A percentile compares a stretch with the other conserved stretches of the same genome.
Conservation (phyloP, 2,113 vertebrate species). For the Nipponia nippon region DNA sequence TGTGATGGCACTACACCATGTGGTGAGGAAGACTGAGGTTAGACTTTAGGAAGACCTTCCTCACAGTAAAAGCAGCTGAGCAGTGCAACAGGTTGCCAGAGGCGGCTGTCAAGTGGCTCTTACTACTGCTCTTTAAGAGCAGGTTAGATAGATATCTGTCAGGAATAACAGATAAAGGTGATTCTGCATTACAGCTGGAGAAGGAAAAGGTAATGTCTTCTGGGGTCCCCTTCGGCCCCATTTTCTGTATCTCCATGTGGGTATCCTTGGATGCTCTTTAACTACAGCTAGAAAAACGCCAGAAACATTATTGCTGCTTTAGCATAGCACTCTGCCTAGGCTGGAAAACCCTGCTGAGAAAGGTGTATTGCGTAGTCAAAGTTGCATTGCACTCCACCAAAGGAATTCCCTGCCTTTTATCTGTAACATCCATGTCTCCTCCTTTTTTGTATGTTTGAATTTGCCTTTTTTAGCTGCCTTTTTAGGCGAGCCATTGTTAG, state of each 20-base stretch:
- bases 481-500: not conserved
- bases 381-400: fast-evolving
- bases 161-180: not conserved
- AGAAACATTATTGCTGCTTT: not conserved
- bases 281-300: not conserved
- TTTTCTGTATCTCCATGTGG: not conserved
- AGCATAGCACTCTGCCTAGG: not conserved
- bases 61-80: fast-evolving
- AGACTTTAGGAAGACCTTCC: not conserved
- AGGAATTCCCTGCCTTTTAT: not conserved
- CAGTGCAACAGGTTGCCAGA: not conserved
- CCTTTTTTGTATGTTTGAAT: not conserved
- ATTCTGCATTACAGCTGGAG: not conserved
- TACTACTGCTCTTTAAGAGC: not conserved
- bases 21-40: not conserved
- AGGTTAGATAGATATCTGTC: not conserved
- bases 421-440: not conserved
- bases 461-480: not conserved
- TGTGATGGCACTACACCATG: not conserved
- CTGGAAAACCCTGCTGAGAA: not conserved
- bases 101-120: not conserved
- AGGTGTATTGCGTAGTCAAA: not conserved
- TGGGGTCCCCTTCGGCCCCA: not conserved
- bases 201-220: not conserved
- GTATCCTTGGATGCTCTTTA: not conserved